phyloP scores from a whole-genome alignment of 2,888 invertebrate species.

The Mesoligia furuncula region DNA sequence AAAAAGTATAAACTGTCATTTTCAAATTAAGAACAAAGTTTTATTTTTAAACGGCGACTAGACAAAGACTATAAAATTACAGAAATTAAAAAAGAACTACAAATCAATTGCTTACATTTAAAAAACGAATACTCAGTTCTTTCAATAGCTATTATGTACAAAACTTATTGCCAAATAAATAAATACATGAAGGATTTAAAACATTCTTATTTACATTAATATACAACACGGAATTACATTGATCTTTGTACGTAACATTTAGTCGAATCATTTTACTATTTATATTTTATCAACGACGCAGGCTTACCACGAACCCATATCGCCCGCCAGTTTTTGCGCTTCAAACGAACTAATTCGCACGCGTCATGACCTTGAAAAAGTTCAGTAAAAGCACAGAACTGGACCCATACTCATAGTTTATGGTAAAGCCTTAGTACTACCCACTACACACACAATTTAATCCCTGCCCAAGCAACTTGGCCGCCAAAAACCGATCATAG shows the following conservation, averaged over 20 bases:
- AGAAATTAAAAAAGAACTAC: constrained; percentile 29
- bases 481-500: constrained; percentile 11
- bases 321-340: not conserved
- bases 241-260: constrained; percentile 88
- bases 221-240: constrained; percentile 85
- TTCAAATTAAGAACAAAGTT: constrained; percentile 28
- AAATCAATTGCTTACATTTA: constrained; percentile 46
- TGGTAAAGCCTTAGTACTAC: constrained; percentile 38
- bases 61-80: constrained; percentile 39
- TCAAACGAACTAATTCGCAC: constrained; percentile 6
- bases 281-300: constrained; percentile 48
- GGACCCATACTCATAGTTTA: not conserved
- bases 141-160: constrained; percentile 83
- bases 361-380: not conserved
- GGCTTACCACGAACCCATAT: constrained; percentile 29
- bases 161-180: constrained; percentile 77
- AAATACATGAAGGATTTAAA: constrained; percentile 82
- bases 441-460: constrained; percentile 28
- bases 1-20: constrained; percentile 6
- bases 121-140: constrained; percentile 74
- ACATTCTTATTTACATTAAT: constrained; percentile 84
- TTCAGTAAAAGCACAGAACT: constrained; percentile 9
- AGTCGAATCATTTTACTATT: constrained; percentile 62
- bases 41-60: constrained; percentile 51
- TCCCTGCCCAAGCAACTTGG: not conserved